These are phyloP conservation scores for Anarsia innoxiella DNA, from an alignment of 2,888 invertebrate genomes.

Conservation along the genomic window DNA sequence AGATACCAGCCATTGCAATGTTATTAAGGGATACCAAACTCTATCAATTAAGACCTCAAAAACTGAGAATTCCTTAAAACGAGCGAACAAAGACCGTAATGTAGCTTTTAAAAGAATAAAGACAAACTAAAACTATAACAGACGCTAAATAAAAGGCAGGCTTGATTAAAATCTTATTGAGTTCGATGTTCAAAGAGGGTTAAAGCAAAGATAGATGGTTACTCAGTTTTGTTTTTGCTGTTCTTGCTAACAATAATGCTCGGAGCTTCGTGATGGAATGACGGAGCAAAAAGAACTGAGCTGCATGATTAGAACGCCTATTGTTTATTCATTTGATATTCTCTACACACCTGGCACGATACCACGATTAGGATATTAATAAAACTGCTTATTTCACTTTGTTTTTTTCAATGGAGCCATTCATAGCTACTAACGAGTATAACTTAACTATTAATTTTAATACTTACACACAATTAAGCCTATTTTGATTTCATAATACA, in stretches of 20 bases:
- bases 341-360: slow-evolving; percentile 17
- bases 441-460: no score
- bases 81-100: no score
- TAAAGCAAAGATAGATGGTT: neutral
- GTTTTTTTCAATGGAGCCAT: no score
- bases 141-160: neutral
- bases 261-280: slow-evolving; percentile 41
- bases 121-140: no score
- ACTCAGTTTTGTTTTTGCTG: slow-evolving; percentile 5
- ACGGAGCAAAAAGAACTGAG: slow-evolving; percentile 42
- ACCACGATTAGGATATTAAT: slow-evolving; percentile 1
- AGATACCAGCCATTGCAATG: no score
- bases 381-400: neutral
- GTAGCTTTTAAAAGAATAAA: no score
- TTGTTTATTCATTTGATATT: slow-evolving; percentile 46
- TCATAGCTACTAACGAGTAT: no score
- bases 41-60: neutral
- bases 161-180: slow-evolving; percentile 4
- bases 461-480: no score
- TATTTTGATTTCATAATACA: no score
- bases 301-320: slow-evolving; percentile 46
- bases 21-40: neutral
- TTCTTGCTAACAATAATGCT: slow-evolving; percentile 23
- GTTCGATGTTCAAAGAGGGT: slow-evolving; percentile 3
- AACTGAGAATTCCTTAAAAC: neutral